These are phyloP conservation scores for Irena cyanogastra DNA, from an alignment of 2,113 vertebrate species.

Conservation along the genomic window DNA sequence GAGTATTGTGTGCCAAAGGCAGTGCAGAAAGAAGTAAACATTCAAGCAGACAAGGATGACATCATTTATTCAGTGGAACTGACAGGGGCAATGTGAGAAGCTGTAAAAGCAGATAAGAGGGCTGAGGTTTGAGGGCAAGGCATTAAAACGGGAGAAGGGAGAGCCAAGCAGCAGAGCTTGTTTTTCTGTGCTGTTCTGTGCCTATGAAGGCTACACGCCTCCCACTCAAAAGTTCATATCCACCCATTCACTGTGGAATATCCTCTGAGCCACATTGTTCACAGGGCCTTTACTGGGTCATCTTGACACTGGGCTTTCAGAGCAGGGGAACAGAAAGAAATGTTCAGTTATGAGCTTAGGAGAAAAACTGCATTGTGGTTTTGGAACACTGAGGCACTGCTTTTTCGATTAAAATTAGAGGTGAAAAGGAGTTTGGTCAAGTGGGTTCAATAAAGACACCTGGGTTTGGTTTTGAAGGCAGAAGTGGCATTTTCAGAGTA, in stretches of 20 bases:
- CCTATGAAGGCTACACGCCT: fast-evolving
- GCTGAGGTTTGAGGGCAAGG: constrained; percentile 12
- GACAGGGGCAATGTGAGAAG: constrained; percentile 50
- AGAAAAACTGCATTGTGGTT: background rate
- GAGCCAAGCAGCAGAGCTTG: background rate
- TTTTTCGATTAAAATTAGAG: background rate
- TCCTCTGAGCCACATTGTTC: background rate
- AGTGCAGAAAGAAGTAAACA: constrained; percentile 39
- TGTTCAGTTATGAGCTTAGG: background rate
- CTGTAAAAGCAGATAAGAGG: constrained; percentile 56
- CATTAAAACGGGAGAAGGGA: constrained; percentile 6
- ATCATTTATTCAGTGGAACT: constrained; percentile 53
- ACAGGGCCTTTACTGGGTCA: background rate
- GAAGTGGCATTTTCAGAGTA: background rate
- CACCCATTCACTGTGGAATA: background rate
- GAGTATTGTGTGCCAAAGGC: constrained; percentile 31
- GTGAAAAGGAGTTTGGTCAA: background rate
- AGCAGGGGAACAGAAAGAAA: background rate
- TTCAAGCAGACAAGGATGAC: constrained; percentile 36
- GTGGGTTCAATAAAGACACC: background rate
- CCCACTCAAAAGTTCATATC: background rate
- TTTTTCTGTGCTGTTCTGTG: background rate
- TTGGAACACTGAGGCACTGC: background rate
- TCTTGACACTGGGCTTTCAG: background rate
- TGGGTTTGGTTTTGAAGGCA: background rate